These are phyloP conservation scores for Helicoverpa assulta DNA, from an alignment of 2,888 invertebrate species.

Conservation along the genomic window DNA sequence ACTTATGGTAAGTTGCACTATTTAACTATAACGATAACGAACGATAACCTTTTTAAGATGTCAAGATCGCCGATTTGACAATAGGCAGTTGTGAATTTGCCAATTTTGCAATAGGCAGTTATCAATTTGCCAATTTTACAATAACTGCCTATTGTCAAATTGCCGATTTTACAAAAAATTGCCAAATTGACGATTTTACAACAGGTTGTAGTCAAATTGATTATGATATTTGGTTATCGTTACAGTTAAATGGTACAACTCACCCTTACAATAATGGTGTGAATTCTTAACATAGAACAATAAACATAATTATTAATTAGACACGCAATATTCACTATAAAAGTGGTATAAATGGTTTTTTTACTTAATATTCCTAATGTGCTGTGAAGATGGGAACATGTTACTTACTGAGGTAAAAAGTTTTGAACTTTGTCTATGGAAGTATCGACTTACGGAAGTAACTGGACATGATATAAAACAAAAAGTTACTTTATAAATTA, in stretches of 20 bases:
- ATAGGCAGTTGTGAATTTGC: too few relatives aligned
- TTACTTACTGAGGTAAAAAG: conserved; percentile 14
- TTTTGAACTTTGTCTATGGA: conserved; percentile 28
- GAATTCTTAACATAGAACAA: conserved; percentile 28
- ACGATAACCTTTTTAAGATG: too few relatives aligned
- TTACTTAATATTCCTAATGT: conserved; percentile 12
- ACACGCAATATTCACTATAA: conserved; percentile 21
- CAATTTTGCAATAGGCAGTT: too few relatives aligned
- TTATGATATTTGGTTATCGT: too few relatives aligned
- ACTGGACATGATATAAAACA: background rate
- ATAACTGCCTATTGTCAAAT: too few relatives aligned
- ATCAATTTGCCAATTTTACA: too few relatives aligned
- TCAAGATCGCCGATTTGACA: too few relatives aligned
- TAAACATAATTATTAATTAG: conserved; percentile 25
- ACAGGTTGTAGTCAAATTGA: too few relatives aligned
- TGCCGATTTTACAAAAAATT: too few relatives aligned
- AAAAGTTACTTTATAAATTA: conserved; percentile 1
- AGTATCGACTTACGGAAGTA: conserved; percentile 5
- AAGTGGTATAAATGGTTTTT: conserved; percentile 21
- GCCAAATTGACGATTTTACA: too few relatives aligned
- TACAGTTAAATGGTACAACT: too few relatives aligned
- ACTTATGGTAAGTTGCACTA: background rate
- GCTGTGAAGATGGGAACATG: conserved; percentile 3
- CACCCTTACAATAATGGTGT: conserved; percentile 26
- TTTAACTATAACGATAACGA: too few relatives aligned